Percentiles rank a stretch among this genome's conserved stretches.
These are phyloP conservation scores for Ceramica pisi DNA, from an alignment of 2,888 invertebrate genomes.

Conservation along the genomic window DNA sequence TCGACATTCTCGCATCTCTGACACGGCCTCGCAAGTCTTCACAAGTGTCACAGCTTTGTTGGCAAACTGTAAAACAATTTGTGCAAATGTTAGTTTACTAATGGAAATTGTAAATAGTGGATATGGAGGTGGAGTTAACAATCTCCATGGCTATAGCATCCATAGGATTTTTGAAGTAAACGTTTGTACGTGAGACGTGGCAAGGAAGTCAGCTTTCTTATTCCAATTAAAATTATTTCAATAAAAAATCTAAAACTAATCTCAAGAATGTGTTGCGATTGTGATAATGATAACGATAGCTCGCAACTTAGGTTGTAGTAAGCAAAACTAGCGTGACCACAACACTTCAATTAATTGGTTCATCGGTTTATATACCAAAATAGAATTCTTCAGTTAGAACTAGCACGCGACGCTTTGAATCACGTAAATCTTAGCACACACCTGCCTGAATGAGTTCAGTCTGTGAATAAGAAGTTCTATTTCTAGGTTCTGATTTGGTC, in stretches of 20 bases:
- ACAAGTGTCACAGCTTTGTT: conserved; percentile 95
- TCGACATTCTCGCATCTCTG: conserved; percentile 97
- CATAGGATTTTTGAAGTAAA: not conserved
- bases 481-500: conserved; percentile 19
- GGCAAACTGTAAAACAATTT: conserved; percentile 84
- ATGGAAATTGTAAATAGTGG: not conserved
- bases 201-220: not conserved
- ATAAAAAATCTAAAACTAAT: conserved; percentile 13
- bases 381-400: conserved; percentile 27
- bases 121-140: not conserved
- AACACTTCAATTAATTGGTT: conserved; percentile 50
- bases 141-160: not conserved
- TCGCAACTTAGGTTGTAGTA: conserved; percentile 12
- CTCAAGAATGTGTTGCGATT: conserved; percentile 17
- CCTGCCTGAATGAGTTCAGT: conserved; percentile 12
- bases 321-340: conserved; percentile 38
- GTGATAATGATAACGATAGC: conserved; percentile 6
- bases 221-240: conserved; percentile 7
- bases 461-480: conserved; percentile 19
- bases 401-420: conserved; percentile 38
- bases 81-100: conserved; percentile 4
- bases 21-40: conserved; percentile 98
- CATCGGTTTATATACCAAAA: conserved; percentile 23
- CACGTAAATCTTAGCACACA: conserved; percentile 28
- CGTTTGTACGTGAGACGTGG: not conserved